Evolutionary conservation across 2,113 vertebrate genomes (phyloP).

Genomic region (Odontophorus gujanensis): DNA sequence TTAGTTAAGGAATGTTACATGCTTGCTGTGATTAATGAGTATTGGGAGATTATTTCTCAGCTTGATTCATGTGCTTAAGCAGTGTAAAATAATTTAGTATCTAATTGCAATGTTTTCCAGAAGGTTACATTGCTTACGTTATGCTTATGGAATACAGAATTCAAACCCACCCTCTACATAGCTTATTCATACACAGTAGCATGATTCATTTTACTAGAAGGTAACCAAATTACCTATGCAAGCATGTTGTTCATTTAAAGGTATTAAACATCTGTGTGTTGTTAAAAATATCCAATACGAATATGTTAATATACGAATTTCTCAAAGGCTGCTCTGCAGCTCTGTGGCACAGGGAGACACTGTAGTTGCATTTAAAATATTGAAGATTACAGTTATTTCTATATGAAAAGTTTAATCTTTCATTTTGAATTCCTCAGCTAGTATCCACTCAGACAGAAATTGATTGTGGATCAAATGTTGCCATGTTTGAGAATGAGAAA

Average conservation of each 20-base stretch:
- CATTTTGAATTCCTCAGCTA: not conserved
- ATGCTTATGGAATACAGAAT: not conserved
- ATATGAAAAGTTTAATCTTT: not conserved
- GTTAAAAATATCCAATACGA: not conserved
- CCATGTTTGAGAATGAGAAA: not conserved
- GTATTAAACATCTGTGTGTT: slow-evolving; percentile 4
- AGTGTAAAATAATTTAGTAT: slow-evolving; percentile 44
- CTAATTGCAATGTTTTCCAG: slow-evolving; percentile 44
- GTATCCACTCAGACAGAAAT: not conserved
- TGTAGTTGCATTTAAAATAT: not conserved
- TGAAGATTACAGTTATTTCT: not conserved
- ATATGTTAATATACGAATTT: not conserved
- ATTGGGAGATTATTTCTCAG: slow-evolving; percentile 48
- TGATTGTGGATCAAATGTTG: not conserved
- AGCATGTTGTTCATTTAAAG: not conserved
- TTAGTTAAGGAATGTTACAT: slow-evolving; percentile 26
- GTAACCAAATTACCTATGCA: not conserved
- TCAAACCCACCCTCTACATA: not conserved
- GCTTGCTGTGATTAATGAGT: slow-evolving; percentile 54
- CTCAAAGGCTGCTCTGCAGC: not conserved
- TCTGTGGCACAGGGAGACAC: not conserved
- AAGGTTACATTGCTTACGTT: not conserved
- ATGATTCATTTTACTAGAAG: slow-evolving; percentile 24
- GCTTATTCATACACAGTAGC: not conserved
- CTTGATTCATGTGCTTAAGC: slow-evolving; percentile 49